phyloP scores from a whole-genome alignment of 2,797 vertebrate species.

The Smutsia gigantea region DNA sequence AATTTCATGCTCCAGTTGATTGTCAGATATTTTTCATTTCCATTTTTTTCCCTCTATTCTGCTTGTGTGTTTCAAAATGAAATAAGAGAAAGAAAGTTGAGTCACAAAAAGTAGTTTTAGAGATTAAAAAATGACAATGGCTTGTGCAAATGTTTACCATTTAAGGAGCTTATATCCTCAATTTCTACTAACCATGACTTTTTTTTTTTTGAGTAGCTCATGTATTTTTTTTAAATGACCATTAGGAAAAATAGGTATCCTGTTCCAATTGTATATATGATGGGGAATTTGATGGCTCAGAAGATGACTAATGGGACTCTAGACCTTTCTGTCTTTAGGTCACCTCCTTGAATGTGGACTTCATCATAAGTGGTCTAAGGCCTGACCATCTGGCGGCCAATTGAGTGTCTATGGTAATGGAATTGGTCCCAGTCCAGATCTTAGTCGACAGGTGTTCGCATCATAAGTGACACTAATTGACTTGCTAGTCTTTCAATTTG shows the following conservation, averaged over 20 bases:
- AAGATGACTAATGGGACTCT: constrained; percentile 66
- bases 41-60: background rate
- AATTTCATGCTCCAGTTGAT: constrained; percentile 24
- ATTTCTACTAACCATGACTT: background rate
- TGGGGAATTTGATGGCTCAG: constrained; percentile 32
- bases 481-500: constrained; percentile 59
- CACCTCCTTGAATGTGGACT: constrained; percentile 56
- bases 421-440: constrained; percentile 72
- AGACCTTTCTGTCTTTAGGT: constrained; percentile 67
- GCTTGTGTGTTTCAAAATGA: background rate
- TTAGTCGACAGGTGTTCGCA: constrained; percentile 74
- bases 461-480: constrained; percentile 79
- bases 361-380: constrained; percentile 63
- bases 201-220: background rate
- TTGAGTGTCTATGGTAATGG: constrained; percentile 66
- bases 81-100: constrained; percentile 15
- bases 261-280: background rate
- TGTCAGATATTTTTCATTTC: constrained; percentile 29
- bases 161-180: background rate
- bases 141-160: background rate
- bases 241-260: background rate
- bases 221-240: constrained; percentile 44
- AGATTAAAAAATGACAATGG: constrained; percentile 17
- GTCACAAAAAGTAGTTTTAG: background rate
- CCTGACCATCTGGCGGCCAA: constrained; percentile 61